Conservation (phyloP, 2,888 invertebrate species). For the Campoletis raptor region DNA sequence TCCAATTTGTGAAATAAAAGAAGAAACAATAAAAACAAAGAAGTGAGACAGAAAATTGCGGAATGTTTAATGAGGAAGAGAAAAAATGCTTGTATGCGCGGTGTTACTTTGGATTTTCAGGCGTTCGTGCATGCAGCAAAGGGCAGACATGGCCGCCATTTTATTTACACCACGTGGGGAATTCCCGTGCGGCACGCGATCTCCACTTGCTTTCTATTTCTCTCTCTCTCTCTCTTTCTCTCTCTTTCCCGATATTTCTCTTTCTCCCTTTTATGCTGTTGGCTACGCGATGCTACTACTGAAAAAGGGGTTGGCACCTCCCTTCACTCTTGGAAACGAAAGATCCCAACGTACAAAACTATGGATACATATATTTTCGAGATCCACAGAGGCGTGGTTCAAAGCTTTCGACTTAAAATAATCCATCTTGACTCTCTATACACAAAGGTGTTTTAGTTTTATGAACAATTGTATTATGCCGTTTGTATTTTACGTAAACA, state of each 20-base stretch:
- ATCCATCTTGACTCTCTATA: constrained; percentile 43
- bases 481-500: neutral
- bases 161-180: neutral
- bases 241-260: neutral
- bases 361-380: neutral
- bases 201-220: neutral
- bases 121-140: constrained; percentile 24
- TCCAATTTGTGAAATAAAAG: constrained; percentile 37
- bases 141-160: constrained; percentile 38
- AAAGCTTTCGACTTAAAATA: constrained; percentile 27
- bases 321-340: constrained; percentile 28
- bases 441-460: neutral
- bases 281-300: constrained; percentile 12
- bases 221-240: neutral
- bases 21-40: too few relatives aligned
- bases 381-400: constrained; percentile 59
- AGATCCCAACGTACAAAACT: constrained; percentile 3
- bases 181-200: constrained; percentile 59
- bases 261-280: constrained; percentile 20
- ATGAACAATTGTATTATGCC: neutral
- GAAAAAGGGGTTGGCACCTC: constrained; percentile 57
- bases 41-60: constrained; percentile 55
- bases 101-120: too few relatives aligned
- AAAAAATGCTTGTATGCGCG: neutral
- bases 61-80: constrained; percentile 51